phyloP scores from a whole-genome alignment of 2,888 invertebrate genomes.

The Lacanobia oleracea region DNA sequence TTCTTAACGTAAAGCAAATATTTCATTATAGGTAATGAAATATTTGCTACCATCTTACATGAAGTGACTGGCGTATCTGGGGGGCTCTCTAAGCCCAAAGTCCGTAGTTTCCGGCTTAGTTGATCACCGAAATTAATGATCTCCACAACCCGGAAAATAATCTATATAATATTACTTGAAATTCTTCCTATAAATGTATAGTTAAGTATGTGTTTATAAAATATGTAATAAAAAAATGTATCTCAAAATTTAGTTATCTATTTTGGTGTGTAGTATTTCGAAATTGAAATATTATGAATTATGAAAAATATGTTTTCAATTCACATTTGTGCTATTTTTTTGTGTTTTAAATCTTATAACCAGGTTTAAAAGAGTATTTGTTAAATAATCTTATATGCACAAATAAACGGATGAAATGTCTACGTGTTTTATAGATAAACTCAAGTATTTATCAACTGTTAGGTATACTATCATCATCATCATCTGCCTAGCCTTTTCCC shows the following conservation, averaged over 20 bases:
- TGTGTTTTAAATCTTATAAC: no score
- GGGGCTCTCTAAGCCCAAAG: no score
- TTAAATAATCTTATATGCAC: neutral
- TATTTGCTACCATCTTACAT: no score
- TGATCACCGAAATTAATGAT: no score
- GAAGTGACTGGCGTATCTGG: no score
- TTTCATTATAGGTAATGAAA: no score
- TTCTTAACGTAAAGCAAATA: no score
- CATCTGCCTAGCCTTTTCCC: no score
- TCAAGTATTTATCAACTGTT: slow-evolving; percentile 10
- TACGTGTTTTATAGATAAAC: neutral
- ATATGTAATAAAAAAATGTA: slow-evolving; percentile 3
- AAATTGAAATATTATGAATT: neutral
- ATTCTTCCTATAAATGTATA: neutral
- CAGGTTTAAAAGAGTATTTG: neutral
- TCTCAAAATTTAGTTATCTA: neutral
- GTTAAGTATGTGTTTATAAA: slow-evolving; percentile 9
- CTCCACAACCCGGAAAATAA: neutral
- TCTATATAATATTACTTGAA: slow-evolving; percentile 37
- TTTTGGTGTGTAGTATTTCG: neutral
- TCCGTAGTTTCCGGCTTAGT: no score
- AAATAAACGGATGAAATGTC: neutral
- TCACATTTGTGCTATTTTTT: neutral
- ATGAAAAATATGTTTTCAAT: neutral
- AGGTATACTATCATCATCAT: no score